Evolutionary conservation across 1,140 invertebrate species (phyloP).

Genomic region (Charaxes varanes): DNA sequence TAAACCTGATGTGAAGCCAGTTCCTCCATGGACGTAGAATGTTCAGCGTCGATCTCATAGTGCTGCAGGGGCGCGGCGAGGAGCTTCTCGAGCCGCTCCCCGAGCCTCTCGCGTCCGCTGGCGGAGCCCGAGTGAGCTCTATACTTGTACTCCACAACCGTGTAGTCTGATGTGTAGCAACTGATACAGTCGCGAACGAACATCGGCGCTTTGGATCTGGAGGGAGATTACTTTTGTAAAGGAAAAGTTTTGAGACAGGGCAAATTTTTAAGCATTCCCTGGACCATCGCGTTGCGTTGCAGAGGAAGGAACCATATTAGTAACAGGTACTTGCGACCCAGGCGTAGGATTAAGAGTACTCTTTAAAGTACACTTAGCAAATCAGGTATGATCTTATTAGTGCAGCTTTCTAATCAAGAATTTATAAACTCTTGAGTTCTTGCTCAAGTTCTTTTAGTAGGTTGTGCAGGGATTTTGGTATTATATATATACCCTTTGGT

Average conservation of each 20-base stretch:
- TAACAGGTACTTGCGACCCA: no score
- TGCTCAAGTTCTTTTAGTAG: no score
- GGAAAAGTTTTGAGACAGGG: background rate
- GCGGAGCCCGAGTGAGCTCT: constrained; percentile 82
- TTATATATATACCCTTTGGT: no score
- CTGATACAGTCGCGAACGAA: constrained; percentile 90
- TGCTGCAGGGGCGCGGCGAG: constrained; percentile 79
- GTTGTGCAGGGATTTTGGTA: no score
- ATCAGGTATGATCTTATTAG: no score
- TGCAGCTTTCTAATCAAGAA: no score
- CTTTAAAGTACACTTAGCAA: no score
- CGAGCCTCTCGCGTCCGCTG: constrained; percentile 75
- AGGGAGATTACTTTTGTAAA: background rate
- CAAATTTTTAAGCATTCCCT: background rate
- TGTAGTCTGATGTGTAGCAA: constrained; percentile 91
- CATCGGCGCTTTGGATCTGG: constrained; percentile 82
- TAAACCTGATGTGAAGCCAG: constrained; percentile 47
- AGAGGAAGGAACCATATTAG: no score
- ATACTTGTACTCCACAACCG: constrained; percentile 85
- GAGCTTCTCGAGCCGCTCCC: constrained; percentile 75
- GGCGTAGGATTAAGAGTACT: no score
- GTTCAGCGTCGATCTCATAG: constrained; percentile 80
- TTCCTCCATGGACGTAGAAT: constrained; percentile 50
- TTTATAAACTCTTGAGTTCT: no score
- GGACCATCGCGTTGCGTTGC: no score